Conservation (phyloP, 2,888 invertebrate genomes). For the Uloborus plumipes region DNA sequence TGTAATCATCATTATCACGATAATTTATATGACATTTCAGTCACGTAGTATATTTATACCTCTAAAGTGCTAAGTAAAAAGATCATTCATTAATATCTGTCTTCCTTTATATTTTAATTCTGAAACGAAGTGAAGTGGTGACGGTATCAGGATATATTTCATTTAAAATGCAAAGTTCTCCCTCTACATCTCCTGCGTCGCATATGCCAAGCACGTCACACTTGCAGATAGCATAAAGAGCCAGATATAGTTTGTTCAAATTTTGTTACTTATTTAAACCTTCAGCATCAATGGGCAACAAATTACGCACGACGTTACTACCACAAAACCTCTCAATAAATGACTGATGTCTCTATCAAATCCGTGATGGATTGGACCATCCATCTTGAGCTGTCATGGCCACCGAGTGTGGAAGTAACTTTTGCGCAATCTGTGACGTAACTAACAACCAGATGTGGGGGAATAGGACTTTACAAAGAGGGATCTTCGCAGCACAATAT, state of each 20-base stretch:
- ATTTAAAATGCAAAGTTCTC: too few relatives aligned
- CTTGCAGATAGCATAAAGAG: too few relatives aligned
- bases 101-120: too few relatives aligned
- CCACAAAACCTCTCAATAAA: conserved; percentile 10
- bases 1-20: too few relatives aligned
- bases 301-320: conserved; percentile 28
- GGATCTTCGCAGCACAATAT: background rate
- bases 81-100: too few relatives aligned
- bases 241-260: conserved; percentile 21
- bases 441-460: conserved; percentile 42
- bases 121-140: too few relatives aligned
- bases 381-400: conserved; percentile 18
- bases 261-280: conserved; percentile 1
- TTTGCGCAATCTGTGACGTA: conserved; percentile 27
- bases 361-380: conserved; percentile 30
- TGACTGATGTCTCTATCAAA: conserved; percentile 55
- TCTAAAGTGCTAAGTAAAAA: too few relatives aligned
- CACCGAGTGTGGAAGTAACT: background rate
- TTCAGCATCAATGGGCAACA: conserved; percentile 29
- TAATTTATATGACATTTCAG: too few relatives aligned
- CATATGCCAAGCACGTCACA: too few relatives aligned
- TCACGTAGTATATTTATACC: too few relatives aligned
- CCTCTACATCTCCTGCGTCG: too few relatives aligned
- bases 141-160: too few relatives aligned
- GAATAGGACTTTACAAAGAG: background rate